phyloP scores from a whole-genome alignment of 2,113 vertebrate species.

The Leptosomus discolor region DNA sequence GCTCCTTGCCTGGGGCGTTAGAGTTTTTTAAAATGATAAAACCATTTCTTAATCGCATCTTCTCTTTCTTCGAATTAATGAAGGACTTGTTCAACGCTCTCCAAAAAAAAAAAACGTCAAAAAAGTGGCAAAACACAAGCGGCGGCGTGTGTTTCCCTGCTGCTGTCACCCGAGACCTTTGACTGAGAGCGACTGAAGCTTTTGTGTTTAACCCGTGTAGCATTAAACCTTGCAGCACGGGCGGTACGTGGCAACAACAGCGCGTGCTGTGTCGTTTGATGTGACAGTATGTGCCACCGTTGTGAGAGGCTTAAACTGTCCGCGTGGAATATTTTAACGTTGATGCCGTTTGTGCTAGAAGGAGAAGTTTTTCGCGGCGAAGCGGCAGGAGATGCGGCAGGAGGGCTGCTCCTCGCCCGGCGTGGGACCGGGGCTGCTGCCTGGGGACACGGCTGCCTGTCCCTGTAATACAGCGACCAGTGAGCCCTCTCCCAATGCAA shows the following conservation, averaged over 20 bases:
- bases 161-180: not conserved
- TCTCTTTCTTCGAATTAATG: fast-evolving
- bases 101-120: not conserved
- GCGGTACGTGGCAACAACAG: not conserved
- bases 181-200: not conserved
- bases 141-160: not conserved
- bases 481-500: fast-evolving
- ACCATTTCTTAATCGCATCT: not conserved
- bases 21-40: not conserved
- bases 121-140: not conserved
- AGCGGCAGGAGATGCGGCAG: not conserved
- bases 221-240: not conserved
- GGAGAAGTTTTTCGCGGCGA: not conserved
- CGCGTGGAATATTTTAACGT: not conserved
- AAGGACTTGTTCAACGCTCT: not conserved
- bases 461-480: not conserved
- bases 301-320: not conserved
- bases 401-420: not conserved
- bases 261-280: not conserved
- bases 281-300: not conserved
- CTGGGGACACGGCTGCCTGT: not conserved
- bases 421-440: not conserved
- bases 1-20: not conserved
- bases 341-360: not conserved
- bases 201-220: not conserved